phyloP scores from a whole-genome alignment of 2,113 vertebrate species.

The Phaethon lepturus region DNA sequence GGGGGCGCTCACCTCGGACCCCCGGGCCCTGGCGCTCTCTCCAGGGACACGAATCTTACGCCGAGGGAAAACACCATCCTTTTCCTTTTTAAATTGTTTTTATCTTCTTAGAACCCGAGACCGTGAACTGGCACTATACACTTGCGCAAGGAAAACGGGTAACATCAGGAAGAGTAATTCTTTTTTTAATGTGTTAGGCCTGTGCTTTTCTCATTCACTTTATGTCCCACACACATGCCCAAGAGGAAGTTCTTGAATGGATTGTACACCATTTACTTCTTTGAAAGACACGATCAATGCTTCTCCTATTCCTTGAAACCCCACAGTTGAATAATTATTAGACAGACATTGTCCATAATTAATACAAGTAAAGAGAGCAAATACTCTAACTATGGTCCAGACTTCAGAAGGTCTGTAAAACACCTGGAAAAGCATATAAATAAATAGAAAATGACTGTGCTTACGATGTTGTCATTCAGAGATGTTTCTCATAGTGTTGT shows the following conservation, averaged over 20 bases:
- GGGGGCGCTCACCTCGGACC: accelerated
- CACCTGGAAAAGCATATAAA: background rate
- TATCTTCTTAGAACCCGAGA: background rate
- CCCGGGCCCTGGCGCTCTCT: background rate
- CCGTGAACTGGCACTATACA: background rate
- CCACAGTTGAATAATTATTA: background rate
- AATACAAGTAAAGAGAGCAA: background rate
- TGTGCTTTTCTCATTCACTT: background rate
- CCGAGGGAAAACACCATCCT: background rate
- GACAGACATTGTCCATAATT: background rate
- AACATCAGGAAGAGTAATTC: background rate
- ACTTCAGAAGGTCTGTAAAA: background rate
- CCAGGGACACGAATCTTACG: accelerated
- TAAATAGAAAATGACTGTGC: background rate
- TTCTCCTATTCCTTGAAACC: background rate
- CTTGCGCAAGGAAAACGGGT: background rate
- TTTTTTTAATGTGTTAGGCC: background rate
- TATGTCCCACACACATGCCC: accelerated
- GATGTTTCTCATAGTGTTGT: background rate
- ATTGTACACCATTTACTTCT: background rate
- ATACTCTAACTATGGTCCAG: background rate
- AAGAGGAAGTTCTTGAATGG: background rate
- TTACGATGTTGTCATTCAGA: background rate
- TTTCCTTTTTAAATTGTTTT: accelerated
- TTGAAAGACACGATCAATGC: background rate